Evolutionary conservation across 2,113 vertebrate species (phyloP).

Genomic region (Erinaceus europaeus): DNA sequence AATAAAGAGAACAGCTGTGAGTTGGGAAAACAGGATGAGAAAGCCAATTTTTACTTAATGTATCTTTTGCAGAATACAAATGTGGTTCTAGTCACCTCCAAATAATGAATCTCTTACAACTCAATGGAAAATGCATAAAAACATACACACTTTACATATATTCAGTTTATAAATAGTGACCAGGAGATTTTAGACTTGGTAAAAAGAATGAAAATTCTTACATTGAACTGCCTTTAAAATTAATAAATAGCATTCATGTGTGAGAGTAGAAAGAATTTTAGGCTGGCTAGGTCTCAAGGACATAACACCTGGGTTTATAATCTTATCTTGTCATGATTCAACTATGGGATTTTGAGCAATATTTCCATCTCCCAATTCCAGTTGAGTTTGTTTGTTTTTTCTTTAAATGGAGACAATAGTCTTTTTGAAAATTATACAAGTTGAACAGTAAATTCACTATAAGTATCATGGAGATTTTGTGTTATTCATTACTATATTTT

Average conservation of each 20-base stretch:
- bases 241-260: neutral
- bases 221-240: neutral
- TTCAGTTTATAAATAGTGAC: neutral
- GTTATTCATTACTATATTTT: too few species aligned
- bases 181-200: neutral
- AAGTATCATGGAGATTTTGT: too few species aligned
- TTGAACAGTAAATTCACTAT: too few species aligned
- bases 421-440: neutral
- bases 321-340: neutral
- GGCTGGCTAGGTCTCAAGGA: neutral
- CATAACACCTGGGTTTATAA: neutral
- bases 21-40: neutral
- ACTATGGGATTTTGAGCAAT: accelerated
- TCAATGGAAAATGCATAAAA: neutral
- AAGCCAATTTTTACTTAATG: constrained; percentile 21
- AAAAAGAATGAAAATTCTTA: neutral
- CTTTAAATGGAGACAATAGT: neutral
- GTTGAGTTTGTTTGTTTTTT: neutral
- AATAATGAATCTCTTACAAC: neutral
- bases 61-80: constrained; percentile 38
- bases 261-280: neutral
- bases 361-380: neutral
- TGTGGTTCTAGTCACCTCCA: neutral
- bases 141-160: neutral
- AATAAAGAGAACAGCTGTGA: constrained; percentile 26